Evolutionary conservation across 2,113 vertebrate genomes (phyloP).

Genomic region (Leptobrachium ailaonicum): DNA sequence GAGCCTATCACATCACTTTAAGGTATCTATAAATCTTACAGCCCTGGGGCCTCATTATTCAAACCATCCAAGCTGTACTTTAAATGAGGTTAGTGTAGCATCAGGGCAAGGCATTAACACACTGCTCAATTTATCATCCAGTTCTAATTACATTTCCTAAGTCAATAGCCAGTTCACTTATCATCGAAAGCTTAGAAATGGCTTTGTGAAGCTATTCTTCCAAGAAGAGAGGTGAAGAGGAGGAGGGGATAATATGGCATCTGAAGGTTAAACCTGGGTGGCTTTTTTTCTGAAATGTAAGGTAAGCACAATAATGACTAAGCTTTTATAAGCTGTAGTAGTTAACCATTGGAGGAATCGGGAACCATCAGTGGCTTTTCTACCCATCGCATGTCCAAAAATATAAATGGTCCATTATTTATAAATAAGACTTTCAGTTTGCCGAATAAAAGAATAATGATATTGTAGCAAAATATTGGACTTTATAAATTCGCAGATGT

Average conservation of each 20-base stretch:
- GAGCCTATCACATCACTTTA: conserved; percentile 47
- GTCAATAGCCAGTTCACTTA: conserved; percentile 50
- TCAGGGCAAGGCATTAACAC: conserved; percentile 49
- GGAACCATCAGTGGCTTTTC: no score
- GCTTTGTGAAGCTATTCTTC: conserved; percentile 7
- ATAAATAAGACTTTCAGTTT: no score
- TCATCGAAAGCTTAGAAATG: conserved; percentile 44
- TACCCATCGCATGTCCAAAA: no score
- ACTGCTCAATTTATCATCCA: conserved; percentile 48
- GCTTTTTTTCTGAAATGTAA: conserved; percentile 13
- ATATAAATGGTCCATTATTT: no score
- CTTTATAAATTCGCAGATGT: no score
- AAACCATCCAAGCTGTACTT: conserved; percentile 47
- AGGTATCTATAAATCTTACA: conserved; percentile 49
- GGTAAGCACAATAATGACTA: conserved; percentile 7
- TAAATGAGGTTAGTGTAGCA: conserved; percentile 51
- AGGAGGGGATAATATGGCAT: not conserved
- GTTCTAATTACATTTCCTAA: conserved; percentile 50
- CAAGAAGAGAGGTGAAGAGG: not conserved
- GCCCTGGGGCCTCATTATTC: conserved; percentile 49
- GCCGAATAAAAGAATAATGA: no score
- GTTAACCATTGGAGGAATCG: no score
- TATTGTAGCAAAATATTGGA: no score
- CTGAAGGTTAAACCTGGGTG: not conserved
- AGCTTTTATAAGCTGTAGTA: no score